These are phyloP conservation scores for Cryptocheilus praepositus DNA, from an alignment of 2,888 invertebrate species.

Conservation along the genomic window DNA sequence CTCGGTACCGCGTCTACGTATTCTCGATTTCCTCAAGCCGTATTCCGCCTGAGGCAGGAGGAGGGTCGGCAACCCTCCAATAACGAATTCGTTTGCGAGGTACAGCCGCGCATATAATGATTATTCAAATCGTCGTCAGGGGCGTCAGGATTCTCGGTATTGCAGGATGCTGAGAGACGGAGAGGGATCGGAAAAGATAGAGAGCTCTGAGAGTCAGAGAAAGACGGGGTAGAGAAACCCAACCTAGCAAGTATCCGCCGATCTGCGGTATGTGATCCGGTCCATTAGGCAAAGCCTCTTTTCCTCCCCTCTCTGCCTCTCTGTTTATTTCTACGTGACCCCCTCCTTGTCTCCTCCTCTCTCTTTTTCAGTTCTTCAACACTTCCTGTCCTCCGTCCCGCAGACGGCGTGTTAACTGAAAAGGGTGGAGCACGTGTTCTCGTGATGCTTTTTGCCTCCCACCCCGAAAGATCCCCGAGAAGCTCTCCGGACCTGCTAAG, in stretches of 20 bases:
- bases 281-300: conserved; percentile 68
- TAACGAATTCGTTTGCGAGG: conserved; percentile 69
- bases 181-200: neutral
- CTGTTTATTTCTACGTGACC: conserved; percentile 15
- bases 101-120: conserved; percentile 72
- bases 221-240: conserved; percentile 13
- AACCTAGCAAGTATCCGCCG: conserved; percentile 46
- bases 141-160: conserved; percentile 39
- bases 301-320: conserved; percentile 21
- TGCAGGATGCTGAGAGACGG: conserved; percentile 27
- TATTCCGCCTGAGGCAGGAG: conserved; percentile 8
- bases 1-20: conserved; percentile 1
- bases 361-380: neutral
- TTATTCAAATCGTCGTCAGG: conserved; percentile 70
- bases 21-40: conserved; percentile 30
- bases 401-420: conserved; percentile 50
- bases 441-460: conserved; percentile 42
- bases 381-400: conserved; percentile 10
- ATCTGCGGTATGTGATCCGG: conserved; percentile 69
- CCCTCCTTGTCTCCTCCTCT: conserved; percentile 7
- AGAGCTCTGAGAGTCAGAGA: too few species aligned
- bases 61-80: conserved; percentile 41
- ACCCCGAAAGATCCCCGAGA: conserved; percentile 20
- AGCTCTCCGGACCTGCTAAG: conserved; percentile 63
- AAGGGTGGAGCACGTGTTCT: conserved; percentile 55